These are phyloP conservation scores for Arctopsyche grandis DNA, from an alignment of 1,140 invertebrate species.

Conservation along the genomic window DNA sequence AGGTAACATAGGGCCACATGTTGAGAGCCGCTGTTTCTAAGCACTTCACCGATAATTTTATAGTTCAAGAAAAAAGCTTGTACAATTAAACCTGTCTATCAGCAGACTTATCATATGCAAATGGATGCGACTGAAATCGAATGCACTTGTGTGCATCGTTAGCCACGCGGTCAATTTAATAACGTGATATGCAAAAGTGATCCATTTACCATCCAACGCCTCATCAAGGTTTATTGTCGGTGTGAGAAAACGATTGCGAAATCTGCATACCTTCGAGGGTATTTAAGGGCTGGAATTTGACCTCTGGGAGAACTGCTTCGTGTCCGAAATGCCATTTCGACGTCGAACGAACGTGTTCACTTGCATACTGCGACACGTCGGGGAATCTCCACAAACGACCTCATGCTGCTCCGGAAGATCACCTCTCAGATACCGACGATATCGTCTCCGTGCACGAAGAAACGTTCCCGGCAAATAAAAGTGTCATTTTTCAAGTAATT, in stretches of 20 bases:
- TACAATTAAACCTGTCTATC: no score
- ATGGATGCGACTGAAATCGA: no score
- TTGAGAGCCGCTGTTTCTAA: no score
- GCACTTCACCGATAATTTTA: no score
- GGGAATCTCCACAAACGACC: neutral
- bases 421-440: neutral
- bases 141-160: no score
- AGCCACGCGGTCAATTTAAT: neutral
- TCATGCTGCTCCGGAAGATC: conserved; percentile 21
- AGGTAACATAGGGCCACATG: no score
- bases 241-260: neutral
- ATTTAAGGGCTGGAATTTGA: neutral
- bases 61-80: no score
- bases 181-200: conserved; percentile 17
- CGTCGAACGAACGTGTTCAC: neutral
- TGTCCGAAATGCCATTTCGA: neutral
- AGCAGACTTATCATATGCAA: no score
- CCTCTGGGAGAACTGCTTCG: neutral
- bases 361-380: neutral
- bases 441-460: neutral
- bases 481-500: conserved; percentile 6
- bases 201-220: neutral
- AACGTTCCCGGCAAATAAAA: neutral
- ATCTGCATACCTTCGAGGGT: neutral
- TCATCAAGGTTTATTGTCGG: neutral